Evolutionary conservation across 1,140 invertebrate genomes (phyloP).

Genomic region (Calosoma granatense): DNA sequence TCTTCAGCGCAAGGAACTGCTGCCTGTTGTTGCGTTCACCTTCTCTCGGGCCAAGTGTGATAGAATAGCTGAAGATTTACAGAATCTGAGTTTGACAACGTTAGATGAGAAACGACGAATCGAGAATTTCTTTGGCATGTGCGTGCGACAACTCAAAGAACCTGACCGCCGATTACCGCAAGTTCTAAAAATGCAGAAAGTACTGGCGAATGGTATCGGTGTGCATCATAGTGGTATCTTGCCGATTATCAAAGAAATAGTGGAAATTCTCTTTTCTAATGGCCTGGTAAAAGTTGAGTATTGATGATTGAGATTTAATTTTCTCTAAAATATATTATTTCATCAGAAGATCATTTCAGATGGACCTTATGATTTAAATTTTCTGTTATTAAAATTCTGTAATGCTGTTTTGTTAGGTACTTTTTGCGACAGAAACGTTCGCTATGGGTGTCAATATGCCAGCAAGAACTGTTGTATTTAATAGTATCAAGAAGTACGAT

Average conservation of each 20-base stretch:
- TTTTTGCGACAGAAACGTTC: conserved; percentile 98
- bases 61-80: conserved; percentile 60
- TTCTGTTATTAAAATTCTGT: conserved; percentile 5
- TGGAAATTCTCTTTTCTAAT: conserved; percentile 91
- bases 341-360: background rate
- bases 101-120: conserved; percentile 75
- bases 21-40: conserved; percentile 91
- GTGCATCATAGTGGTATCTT: conserved; percentile 96
- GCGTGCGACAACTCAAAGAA: conserved; percentile 72
- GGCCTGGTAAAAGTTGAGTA: conserved; percentile 71
- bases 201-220: conserved; percentile 83
- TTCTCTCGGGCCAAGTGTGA: conserved; percentile 82
- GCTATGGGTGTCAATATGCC: conserved; percentile 99
- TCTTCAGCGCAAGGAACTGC: conserved; percentile 65
- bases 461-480: conserved; percentile 92
- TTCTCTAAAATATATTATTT: background rate
- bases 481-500: conserved; percentile 85
- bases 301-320: background rate
- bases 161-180: conserved; percentile 83
- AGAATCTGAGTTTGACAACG: conserved; percentile 71
- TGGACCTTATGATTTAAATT: too few relatives aligned
- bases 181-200: conserved; percentile 64
- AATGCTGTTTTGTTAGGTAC: conserved; percentile 41
- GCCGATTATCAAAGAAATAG: conserved; percentile 95
- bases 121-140: conserved; percentile 71